A percentile compares a stretch with the other conserved stretches of the same genome.
These are phyloP conservation scores for Abscondita cerata DNA, from an alignment of 2,888 invertebrate species.

Conservation along the genomic window DNA sequence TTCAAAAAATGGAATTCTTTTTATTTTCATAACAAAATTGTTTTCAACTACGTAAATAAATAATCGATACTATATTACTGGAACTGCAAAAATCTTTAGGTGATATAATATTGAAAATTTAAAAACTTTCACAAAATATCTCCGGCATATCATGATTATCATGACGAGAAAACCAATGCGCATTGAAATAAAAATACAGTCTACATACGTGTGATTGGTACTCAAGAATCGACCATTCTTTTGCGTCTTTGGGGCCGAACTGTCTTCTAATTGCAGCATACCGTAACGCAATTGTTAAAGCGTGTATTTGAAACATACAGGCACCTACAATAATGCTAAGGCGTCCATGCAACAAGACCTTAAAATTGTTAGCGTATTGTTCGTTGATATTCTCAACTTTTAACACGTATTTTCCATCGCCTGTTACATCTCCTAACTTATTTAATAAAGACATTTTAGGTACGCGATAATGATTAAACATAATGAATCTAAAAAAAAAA, in stretches of 20 bases:
- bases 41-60: too few relatives aligned
- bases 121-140: too few relatives aligned
- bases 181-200: too few relatives aligned
- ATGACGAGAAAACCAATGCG: too few relatives aligned
- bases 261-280: conserved; percentile 88
- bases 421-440: conserved; percentile 84
- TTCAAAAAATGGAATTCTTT: too few relatives aligned
- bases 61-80: too few relatives aligned
- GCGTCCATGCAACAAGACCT: conserved; percentile 82
- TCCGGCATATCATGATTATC: too few relatives aligned
- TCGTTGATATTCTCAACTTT: conserved; percentile 84
- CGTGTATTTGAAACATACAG: conserved; percentile 68
- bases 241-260: conserved; percentile 77
- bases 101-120: too few relatives aligned
- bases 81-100: too few relatives aligned
- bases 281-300: conserved; percentile 82
- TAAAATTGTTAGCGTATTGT: conserved; percentile 60
- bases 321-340: conserved; percentile 75
- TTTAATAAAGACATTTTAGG: conserved; percentile 83
- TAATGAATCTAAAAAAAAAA: conserved; percentile 64
- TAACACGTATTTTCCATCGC: conserved; percentile 83
- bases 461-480: conserved; percentile 81
- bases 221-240: conserved; percentile 86
- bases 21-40: too few relatives aligned
- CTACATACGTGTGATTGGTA: conserved; percentile 94